Evolutionary conservation across 2,797 vertebrate genomes (phyloP).

Genomic region (Trachops cirrhosus): DNA sequence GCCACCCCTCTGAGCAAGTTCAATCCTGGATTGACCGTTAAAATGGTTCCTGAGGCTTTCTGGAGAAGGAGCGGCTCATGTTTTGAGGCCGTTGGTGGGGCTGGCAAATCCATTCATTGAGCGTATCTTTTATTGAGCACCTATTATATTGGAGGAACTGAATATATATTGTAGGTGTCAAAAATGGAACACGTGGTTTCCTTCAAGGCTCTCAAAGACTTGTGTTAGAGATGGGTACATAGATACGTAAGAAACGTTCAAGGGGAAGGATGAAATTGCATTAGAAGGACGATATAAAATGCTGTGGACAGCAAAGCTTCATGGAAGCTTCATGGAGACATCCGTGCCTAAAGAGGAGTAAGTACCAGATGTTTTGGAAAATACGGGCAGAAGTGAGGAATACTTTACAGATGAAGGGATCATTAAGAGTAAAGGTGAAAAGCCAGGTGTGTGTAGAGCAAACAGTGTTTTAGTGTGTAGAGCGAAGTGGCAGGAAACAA

Average conservation of each 20-base stretch:
- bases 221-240: too few relatives aligned
- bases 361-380: neutral
- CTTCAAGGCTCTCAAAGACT: neutral
- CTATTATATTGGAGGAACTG: fast-evolving
- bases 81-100: neutral
- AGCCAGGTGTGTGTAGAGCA: neutral
- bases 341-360: neutral
- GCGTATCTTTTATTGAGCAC: neutral
- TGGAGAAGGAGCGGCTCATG: neutral
- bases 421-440: neutral
- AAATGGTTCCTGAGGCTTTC: neutral
- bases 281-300: neutral
- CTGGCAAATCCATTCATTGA: neutral
- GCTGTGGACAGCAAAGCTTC: neutral
- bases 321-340: neutral
- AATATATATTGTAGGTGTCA: too few relatives aligned
- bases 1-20: fast-evolving
- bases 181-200: fast-evolving
- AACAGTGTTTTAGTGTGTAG: neutral
- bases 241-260: neutral
- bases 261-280: neutral
- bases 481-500: neutral
- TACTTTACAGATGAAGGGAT: neutral
- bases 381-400: neutral
- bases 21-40: neutral